Conservation (phyloP, 2,113 vertebrate species). For the Cygnus atratus region DNA sequence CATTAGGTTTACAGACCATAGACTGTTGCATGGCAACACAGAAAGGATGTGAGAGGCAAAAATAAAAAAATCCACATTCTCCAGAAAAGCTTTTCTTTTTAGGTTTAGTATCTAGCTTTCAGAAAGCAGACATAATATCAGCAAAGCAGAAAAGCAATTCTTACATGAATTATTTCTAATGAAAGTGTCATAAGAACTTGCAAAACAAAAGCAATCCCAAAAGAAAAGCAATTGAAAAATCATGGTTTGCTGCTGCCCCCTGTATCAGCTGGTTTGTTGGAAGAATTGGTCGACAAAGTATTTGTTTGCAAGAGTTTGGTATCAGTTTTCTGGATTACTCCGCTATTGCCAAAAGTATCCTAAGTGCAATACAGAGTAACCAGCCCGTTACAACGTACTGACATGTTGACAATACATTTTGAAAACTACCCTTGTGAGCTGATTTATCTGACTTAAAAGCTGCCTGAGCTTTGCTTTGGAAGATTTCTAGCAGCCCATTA, state of each 20-base stretch:
- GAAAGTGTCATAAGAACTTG: background rate
- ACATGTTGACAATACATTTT: background rate
- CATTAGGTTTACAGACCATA: background rate
- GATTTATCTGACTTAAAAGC: background rate
- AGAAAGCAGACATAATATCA: background rate
- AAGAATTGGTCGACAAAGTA: background rate
- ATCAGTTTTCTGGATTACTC: background rate
- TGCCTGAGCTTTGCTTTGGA: background rate
- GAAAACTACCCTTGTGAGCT: background rate
- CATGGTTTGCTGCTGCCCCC: rapidly evolving
- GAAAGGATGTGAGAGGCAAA: background rate
- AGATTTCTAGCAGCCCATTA: background rate
- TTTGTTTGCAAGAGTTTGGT: background rate
- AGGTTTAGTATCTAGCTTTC: background rate
- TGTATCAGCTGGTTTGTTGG: background rate
- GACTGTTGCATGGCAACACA: background rate
- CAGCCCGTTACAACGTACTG: background rate
- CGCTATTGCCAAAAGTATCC: rapidly evolving
- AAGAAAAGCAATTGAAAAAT: background rate
- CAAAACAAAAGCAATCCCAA: background rate
- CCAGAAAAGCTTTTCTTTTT: background rate
- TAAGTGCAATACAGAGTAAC: background rate
- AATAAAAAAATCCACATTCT: too few species aligned
- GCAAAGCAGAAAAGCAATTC: background rate
- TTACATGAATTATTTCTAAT: background rate